A percentile compares a stretch with the other conserved stretches of the same genome.
Evolutionary conservation across 1,140 invertebrate species (phyloP).

Genomic region (Dryas iulia): DNA sequence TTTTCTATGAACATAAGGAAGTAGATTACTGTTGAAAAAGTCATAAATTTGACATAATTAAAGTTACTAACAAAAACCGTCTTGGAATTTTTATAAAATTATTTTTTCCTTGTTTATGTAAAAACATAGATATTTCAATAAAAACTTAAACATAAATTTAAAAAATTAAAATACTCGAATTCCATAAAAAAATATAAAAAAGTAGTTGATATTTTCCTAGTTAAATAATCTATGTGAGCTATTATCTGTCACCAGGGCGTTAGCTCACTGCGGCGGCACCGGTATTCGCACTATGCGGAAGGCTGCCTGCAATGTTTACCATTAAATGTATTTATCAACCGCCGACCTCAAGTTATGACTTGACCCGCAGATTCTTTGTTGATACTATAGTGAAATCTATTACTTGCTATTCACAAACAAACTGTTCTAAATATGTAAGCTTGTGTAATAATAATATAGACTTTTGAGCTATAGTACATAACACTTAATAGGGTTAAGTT

Average conservation of each 20-base stretch:
- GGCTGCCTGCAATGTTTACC: conserved; percentile 45
- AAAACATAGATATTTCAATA: background rate
- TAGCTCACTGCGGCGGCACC: conserved; percentile 50
- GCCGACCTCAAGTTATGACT: conserved; percentile 36
- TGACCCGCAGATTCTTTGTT: conserved; percentile 35
- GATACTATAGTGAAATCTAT: conserved; percentile 37
- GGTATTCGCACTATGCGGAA: conserved; percentile 67
- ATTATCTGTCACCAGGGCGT: conserved; percentile 44
- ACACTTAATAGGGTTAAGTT: too few relatives aligned
- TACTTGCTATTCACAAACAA: conserved; percentile 33
- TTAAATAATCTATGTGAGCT: conserved; percentile 42
- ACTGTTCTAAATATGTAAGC: conserved; percentile 24
- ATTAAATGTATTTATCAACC: conserved; percentile 34
- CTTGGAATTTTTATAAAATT: too few relatives aligned
- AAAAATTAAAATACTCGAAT: background rate
- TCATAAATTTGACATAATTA: background rate
- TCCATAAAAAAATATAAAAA: background rate
- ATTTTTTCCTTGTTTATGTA: background rate
- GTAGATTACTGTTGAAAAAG: background rate
- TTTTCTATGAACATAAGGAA: too few relatives aligned
- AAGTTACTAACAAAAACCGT: background rate
- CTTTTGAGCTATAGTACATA: too few relatives aligned
- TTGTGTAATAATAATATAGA: too few relatives aligned
- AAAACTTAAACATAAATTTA: background rate
- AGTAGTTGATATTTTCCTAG: background rate